These are phyloP conservation scores for Plumapathes pennacea DNA, from an alignment of 92 coral and sea anemone species.

Conservation along the genomic window DNA sequence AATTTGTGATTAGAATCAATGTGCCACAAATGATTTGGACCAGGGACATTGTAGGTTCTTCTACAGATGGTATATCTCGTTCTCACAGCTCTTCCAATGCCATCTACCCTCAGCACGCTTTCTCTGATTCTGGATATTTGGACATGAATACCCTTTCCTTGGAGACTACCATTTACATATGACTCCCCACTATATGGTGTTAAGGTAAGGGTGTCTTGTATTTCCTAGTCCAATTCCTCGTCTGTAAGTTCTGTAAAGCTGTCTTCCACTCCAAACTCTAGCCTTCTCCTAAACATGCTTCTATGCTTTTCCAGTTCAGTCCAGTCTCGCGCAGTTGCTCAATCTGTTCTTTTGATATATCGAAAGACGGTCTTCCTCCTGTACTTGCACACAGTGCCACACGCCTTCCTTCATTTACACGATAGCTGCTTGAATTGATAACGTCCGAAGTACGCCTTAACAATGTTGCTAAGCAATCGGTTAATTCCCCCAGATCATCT, in stretches of 20 bases:
- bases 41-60: conserved; percentile 51
- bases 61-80: conserved; percentile 38
- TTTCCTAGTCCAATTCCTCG: conserved; percentile 42
- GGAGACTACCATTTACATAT: conserved; percentile 62
- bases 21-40: conserved; percentile 58
- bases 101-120: conserved; percentile 51
- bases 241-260: conserved; percentile 54
- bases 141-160: conserved; percentile 61
- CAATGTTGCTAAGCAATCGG: conserved; percentile 35
- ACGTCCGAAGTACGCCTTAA: conserved; percentile 21
- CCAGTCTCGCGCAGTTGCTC: conserved; percentile 64
- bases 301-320: conserved; percentile 57
- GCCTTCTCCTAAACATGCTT: conserved; percentile 33
- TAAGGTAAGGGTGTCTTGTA: conserved; percentile 32
- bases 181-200: conserved; percentile 64
- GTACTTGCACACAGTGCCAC: conserved; percentile 34
- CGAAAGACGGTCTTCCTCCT: conserved; percentile 51
- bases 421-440: conserved; percentile 6
- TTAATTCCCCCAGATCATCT: conserved; percentile 36
- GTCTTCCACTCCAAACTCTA: conserved; percentile 38
- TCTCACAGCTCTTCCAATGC: conserved; percentile 65
- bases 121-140: conserved; percentile 57
- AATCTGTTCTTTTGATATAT: conserved; percentile 33
- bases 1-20: conserved; percentile 57
- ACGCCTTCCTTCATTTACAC: conserved; percentile 5